These are phyloP conservation scores for Dunckerocampus dactyliophorus DNA, from an alignment of 2,113 vertebrate species.

Conservation along the genomic window DNA sequence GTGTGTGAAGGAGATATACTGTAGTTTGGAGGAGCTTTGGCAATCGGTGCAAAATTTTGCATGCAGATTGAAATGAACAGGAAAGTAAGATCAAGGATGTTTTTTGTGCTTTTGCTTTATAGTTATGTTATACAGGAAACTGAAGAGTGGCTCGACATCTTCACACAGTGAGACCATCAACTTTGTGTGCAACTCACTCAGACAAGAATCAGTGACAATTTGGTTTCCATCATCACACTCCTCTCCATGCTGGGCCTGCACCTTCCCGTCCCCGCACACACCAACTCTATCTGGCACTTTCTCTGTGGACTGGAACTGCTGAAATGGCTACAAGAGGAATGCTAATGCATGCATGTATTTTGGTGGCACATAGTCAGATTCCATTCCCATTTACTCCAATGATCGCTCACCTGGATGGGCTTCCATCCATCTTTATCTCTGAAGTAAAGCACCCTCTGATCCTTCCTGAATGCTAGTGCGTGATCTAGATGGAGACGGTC, in stretches of 20 bases:
- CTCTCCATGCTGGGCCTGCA: conserved; percentile 80
- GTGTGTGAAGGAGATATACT: background rate
- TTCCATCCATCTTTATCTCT: conserved; percentile 89
- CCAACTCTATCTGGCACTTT: conserved; percentile 57
- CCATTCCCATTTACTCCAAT: background rate
- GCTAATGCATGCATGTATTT: background rate
- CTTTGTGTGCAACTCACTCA: conserved; percentile 77
- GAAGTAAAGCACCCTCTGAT: conserved; percentile 87
- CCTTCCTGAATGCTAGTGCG: conserved; percentile 85
- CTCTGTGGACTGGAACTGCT: conserved; percentile 76
- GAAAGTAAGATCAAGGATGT: conserved; percentile 34
- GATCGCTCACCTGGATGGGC: conserved; percentile 80
- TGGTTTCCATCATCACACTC: conserved; percentile 89
- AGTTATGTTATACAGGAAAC: background rate
- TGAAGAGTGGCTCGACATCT: background rate
- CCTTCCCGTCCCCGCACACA: conserved; percentile 81
- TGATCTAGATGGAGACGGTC: conserved; percentile 76
- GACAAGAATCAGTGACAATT: conserved; percentile 78
- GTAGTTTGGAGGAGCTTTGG: conserved; percentile 31
- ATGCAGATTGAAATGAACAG: conserved; percentile 55
- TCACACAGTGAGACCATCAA: background rate
- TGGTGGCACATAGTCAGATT: background rate
- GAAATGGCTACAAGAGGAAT: conserved; percentile 64
- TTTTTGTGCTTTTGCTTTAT: background rate
- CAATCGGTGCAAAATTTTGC: conserved; percentile 60